These are phyloP conservation scores for Pimephales promelas DNA, from an alignment of 2,113 vertebrate species.

Conservation along the genomic window DNA sequence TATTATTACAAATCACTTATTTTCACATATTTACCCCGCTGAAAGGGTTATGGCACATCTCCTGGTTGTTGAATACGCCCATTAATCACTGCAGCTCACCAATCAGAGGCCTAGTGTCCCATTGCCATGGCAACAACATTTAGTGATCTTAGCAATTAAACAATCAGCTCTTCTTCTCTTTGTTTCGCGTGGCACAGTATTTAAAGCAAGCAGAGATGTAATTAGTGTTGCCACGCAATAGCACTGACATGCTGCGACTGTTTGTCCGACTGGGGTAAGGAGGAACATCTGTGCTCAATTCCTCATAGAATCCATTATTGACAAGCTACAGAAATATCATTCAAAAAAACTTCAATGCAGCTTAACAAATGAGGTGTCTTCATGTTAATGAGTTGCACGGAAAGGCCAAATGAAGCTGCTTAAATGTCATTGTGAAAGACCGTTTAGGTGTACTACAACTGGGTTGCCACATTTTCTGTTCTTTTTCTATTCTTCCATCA, in stretches of 20 bases:
- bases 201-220: constrained; percentile 73
- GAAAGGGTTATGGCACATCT: constrained; percentile 36
- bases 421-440: constrained; percentile 43
- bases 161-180: constrained; percentile 78
- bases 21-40: constrained; percentile 25
- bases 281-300: constrained; percentile 65
- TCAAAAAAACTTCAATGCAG: constrained; percentile 55
- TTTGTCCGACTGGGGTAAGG: constrained; percentile 56
- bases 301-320: constrained; percentile 61
- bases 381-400: constrained; percentile 52
- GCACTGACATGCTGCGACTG: constrained; percentile 68
- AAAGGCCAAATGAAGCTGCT: constrained; percentile 42
- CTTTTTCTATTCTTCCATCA: neutral
- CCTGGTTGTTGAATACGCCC: constrained; percentile 53
- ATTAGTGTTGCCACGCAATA: constrained; percentile 78
- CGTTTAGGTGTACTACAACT: neutral
- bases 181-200: constrained; percentile 74
- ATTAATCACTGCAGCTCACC: constrained; percentile 66
- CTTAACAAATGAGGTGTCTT: constrained; percentile 41
- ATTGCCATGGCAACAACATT: constrained; percentile 78
- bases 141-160: constrained; percentile 84
- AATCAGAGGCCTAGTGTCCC: constrained; percentile 67
- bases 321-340: constrained; percentile 59
- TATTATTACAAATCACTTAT: constrained; percentile 9
- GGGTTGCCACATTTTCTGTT: neutral